phyloP scores from a whole-genome alignment of 1,140 invertebrate species.

The Papilio polytes region DNA sequence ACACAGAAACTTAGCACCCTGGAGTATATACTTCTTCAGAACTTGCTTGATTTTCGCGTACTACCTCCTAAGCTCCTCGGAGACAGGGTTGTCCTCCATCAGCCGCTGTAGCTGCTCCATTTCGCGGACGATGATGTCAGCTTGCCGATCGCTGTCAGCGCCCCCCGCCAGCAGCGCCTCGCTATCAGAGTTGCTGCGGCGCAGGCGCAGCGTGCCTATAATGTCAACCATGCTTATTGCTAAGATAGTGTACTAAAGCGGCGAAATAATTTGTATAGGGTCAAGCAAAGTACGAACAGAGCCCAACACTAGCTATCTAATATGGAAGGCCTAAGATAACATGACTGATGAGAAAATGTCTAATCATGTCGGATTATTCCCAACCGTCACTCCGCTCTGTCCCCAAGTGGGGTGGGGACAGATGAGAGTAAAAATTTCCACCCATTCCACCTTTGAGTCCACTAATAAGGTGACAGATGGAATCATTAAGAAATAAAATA shows the following conservation, averaged over 20 bases:
- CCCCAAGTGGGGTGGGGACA: no score
- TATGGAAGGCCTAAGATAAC: no score
- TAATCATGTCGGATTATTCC: no score
- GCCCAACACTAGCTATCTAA: no score
- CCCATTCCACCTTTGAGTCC: no score
- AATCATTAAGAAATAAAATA: no score
- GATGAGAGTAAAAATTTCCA: no score
- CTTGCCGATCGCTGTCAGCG: constrained; percentile 64
- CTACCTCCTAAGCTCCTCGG: constrained; percentile 85
- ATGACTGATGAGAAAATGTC: no score
- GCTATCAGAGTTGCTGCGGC: constrained; percentile 66
- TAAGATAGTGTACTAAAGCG: not conserved
- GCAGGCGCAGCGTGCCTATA: constrained; percentile 64
- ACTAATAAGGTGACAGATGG: no score
- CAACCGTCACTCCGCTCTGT: no score
- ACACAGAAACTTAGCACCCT: not conserved
- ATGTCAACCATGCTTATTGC: not conserved
- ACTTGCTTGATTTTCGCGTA: not conserved
- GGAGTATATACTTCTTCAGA: no score
- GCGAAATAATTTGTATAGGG: not conserved
- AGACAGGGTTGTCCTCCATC: constrained; percentile 85
- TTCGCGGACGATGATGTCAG: constrained; percentile 84
- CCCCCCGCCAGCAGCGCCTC: constrained; percentile 61
- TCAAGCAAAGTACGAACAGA: not conserved
- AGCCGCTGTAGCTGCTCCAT: constrained; percentile 85